Percentiles rank a stretch among this genome's conserved stretches.
Evolutionary conservation across 2,797 vertebrate species (phyloP).

Genomic region (Notamacropus eugenii): DNA sequence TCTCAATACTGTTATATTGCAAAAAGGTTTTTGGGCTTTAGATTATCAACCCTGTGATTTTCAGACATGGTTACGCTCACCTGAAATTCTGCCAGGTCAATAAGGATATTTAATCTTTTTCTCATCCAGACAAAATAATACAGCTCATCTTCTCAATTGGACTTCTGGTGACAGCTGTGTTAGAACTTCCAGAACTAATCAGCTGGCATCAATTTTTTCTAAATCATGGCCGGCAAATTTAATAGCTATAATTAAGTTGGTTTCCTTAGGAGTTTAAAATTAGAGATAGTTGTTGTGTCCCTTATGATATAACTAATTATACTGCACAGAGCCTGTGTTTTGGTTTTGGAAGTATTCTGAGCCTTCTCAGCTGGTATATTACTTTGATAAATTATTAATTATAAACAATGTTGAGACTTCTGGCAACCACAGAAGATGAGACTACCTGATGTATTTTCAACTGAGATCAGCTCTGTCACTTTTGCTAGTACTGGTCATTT

Average conservation of each 20-base stretch:
- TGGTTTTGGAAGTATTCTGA: slow-evolving; percentile 28
- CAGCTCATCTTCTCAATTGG: neutral
- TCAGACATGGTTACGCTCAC: neutral
- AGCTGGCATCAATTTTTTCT: neutral
- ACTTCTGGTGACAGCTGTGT: neutral
- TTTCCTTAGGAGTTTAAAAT: slow-evolving; percentile 59
- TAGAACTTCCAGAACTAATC: slow-evolving; percentile 37
- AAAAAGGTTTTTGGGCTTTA: neutral
- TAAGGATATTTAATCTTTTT: neutral
- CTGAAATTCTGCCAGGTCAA: neutral
- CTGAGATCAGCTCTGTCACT: neutral
- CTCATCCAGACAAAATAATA: neutral
- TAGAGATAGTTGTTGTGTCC: slow-evolving; percentile 46
- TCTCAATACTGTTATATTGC: neutral
- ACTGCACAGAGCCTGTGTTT: slow-evolving; percentile 56
- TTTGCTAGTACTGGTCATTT: slow-evolving; percentile 30
- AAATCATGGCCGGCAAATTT: neutral
- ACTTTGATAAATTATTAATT: slow-evolving; percentile 57
- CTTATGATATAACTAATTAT: slow-evolving; percentile 48
- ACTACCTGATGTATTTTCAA: slow-evolving; percentile 48
- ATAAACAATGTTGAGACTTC: slow-evolving; percentile 19
- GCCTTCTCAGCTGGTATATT: slow-evolving; percentile 38
- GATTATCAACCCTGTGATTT: neutral
- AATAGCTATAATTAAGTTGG: slow-evolving; percentile 55
- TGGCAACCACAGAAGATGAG: slow-evolving; percentile 25